Conservation (phyloP, 1,140 invertebrate genomes). For the Cephus cinctus region DNA sequence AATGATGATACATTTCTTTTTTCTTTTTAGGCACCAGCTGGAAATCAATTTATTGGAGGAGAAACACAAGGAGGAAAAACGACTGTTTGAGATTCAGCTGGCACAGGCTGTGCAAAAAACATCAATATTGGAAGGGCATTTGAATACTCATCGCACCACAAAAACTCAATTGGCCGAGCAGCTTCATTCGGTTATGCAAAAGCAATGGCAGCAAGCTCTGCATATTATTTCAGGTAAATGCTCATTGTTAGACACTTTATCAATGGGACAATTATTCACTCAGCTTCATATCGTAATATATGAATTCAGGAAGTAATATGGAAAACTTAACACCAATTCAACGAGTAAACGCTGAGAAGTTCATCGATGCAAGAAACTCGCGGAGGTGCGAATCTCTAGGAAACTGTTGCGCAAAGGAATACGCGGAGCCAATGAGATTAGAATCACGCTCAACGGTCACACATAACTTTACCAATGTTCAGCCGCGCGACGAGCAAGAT, state of each 20-base stretch:
- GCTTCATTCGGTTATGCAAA: constrained; percentile 75
- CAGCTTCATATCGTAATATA: constrained; percentile 2
- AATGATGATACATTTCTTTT: constrained; percentile 8
- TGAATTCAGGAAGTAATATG: constrained; percentile 39
- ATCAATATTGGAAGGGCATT: constrained; percentile 61
- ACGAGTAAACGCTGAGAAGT: constrained; percentile 40
- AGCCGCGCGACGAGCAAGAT: constrained; percentile 29
- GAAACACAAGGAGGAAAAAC: constrained; percentile 74
- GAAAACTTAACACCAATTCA: constrained; percentile 37
- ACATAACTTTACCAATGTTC: constrained; percentile 20
- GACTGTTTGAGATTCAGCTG: constrained; percentile 66
- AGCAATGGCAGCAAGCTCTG: constrained; percentile 75
- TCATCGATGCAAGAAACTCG: constrained; percentile 36
- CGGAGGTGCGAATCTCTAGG: constrained; percentile 32
- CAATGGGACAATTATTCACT: neutral
- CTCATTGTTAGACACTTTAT: constrained; percentile 1
- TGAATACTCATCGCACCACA: constrained; percentile 57
- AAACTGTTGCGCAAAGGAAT: constrained; percentile 30
- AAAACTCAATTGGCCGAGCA: constrained; percentile 69
- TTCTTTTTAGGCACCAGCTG: constrained; percentile 63
- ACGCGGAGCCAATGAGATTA: constrained; percentile 35
- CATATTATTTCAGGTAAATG: constrained; percentile 63
- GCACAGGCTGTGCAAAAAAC: constrained; percentile 67
- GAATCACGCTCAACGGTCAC: constrained; percentile 16
- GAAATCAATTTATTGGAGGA: constrained; percentile 75